A percentile compares a stretch with the other conserved stretches of the same genome.
These are phyloP conservation scores for Coenonympha arcania DNA, from an alignment of 2,888 invertebrate genomes.

Conservation along the genomic window DNA sequence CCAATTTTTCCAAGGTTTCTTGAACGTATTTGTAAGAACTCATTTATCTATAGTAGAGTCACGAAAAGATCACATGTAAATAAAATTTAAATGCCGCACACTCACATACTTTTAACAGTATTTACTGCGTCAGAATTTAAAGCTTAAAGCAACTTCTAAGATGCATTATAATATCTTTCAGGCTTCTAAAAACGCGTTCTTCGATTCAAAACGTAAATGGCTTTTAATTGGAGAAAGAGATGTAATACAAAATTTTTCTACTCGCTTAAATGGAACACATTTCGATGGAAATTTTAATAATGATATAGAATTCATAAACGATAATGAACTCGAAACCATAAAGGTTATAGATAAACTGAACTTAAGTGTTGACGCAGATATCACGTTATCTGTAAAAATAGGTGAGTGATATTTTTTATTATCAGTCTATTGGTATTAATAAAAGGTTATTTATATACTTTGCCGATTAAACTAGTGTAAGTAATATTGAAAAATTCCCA, in stretches of 20 bases:
- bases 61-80: too few species aligned
- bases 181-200: constrained; percentile 43
- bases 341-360: constrained; percentile 33
- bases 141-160: too few species aligned
- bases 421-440: not conserved
- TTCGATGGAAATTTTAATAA: not conserved
- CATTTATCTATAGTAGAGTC: too few species aligned
- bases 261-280: not conserved
- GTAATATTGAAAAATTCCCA: too few species aligned
- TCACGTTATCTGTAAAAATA: constrained; percentile 32
- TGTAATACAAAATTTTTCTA: not conserved
- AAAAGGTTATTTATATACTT: not conserved
- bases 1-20: too few species aligned
- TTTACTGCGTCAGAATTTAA: too few species aligned
- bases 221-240: constrained; percentile 32
- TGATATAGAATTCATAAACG: not conserved
- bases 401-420: constrained; percentile 19
- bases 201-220: constrained; percentile 45
- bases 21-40: too few species aligned
- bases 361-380: constrained; percentile 46
- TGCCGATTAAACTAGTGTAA: too few species aligned
- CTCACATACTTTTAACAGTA: too few species aligned
- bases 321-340: constrained; percentile 13
- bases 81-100: too few species aligned
- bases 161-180: constrained; percentile 29